Conservation (phyloP, 2,888 invertebrate species). For the Serrognathus titanus region DNA sequence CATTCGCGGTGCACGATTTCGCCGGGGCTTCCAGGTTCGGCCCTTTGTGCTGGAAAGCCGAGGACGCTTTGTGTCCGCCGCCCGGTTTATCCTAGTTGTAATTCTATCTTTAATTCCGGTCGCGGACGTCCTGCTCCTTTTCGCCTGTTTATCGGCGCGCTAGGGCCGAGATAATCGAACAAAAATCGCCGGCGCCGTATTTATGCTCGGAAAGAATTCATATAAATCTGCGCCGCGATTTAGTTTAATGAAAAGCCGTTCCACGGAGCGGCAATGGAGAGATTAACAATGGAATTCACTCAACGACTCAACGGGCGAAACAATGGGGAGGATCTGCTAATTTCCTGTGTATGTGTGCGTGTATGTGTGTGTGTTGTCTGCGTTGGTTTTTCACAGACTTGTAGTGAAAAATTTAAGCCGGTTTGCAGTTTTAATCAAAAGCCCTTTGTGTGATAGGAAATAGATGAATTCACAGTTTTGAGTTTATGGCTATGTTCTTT, state of each 20-base stretch:
- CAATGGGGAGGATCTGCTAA: no score
- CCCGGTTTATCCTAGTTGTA: slow-evolving; percentile 31
- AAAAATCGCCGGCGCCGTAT: slow-evolving; percentile 6
- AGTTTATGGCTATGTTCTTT: no score
- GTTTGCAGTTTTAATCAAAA: no score
- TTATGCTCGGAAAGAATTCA: slow-evolving; percentile 8
- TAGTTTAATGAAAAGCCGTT: neutral
- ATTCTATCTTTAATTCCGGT: slow-evolving; percentile 33
- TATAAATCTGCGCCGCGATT: slow-evolving; percentile 6
- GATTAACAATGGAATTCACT: no score
- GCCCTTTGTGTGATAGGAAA: no score
- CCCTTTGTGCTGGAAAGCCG: slow-evolving; percentile 28
- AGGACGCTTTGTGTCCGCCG: slow-evolving; percentile 30
- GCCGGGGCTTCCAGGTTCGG: neutral
- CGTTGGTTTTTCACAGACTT: no score
- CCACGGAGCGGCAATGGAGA: no score
- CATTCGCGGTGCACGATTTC: slow-evolving; percentile 7
- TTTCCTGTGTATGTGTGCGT: no score
- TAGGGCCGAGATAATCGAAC: slow-evolving; percentile 8
- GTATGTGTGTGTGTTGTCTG: no score
- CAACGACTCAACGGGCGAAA: no score
- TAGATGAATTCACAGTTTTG: no score
- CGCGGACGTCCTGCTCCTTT: slow-evolving; percentile 22
- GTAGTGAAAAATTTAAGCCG: no score
- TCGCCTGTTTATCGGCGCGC: slow-evolving; percentile 25